These are phyloP conservation scores for Chloromyia formosa DNA, from an alignment of 2,888 invertebrate genomes.

Conservation along the genomic window DNA sequence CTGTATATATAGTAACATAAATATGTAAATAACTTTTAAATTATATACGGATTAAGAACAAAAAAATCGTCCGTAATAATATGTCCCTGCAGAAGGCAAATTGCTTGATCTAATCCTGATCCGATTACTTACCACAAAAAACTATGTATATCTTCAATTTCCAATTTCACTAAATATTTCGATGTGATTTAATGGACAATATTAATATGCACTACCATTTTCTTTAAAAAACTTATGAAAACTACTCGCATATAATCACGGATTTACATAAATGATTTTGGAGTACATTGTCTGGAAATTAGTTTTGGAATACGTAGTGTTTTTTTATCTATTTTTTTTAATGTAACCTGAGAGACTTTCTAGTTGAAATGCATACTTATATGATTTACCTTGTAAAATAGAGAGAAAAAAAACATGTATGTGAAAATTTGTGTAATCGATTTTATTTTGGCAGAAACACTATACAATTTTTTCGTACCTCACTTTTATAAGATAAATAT, in stretches of 20 bases:
- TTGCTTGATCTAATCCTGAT: not conserved
- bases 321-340: no score
- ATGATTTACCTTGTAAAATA: no score
- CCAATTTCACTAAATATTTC: not conserved
- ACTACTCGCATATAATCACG: no score
- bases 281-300: not conserved
- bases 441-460: no score
- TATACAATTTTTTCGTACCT: no score
- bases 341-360: not conserved
- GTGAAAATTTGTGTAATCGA: no score
- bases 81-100: not conserved
- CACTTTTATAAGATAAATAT: no score
- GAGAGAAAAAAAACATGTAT: no score
- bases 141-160: not conserved
- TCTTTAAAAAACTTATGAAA: conserved; percentile 3
- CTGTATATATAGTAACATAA: no score
- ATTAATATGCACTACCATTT: not conserved
- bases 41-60: no score
- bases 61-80: no score
- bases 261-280: not conserved
- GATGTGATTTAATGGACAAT: not conserved
- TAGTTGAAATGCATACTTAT: not conserved
- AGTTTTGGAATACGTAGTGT: not conserved
- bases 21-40: no score
- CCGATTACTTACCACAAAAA: not conserved